Evolutionary conservation across 2,888 invertebrate genomes (phyloP).

Genomic region (Lobophora halterata): DNA sequence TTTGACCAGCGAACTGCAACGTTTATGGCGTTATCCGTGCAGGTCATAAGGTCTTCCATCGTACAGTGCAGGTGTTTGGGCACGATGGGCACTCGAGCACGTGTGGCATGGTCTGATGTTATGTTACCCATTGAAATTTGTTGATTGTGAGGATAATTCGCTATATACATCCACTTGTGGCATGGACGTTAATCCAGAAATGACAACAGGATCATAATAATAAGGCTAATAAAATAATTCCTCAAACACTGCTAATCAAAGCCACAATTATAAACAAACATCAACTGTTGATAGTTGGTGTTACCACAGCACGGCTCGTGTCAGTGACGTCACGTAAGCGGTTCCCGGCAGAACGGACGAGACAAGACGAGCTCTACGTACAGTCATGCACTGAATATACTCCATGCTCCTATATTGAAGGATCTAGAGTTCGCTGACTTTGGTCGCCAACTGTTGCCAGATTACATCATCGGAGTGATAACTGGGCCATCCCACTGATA

Average conservation of each 20-base stretch:
- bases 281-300: slow-evolving; percentile 22
- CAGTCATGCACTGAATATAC: slow-evolving; percentile 10
- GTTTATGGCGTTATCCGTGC: too few relatives aligned
- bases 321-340: slow-evolving; percentile 43
- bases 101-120: too few relatives aligned
- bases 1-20: too few relatives aligned
- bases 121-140: too few relatives aligned
- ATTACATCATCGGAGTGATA: slow-evolving; percentile 48
- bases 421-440: slow-evolving; percentile 24
- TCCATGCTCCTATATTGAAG: not conserved
- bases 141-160: too few relatives aligned
- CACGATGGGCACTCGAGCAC: too few relatives aligned
- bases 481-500: slow-evolving; percentile 59
- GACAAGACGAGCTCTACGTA: slow-evolving; percentile 15
- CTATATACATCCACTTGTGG: too few relatives aligned
- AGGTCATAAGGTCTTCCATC: too few relatives aligned
- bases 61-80: too few relatives aligned
- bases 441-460: slow-evolving; percentile 25
- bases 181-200: too few relatives aligned
- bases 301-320: slow-evolving; percentile 24
- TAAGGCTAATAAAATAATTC: slow-evolving; percentile 9
- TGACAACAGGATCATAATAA: not conserved
- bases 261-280: slow-evolving; percentile 25
- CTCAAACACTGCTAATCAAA: slow-evolving; percentile 8
- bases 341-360: slow-evolving; percentile 48